Conservation (phyloP, 2,113 vertebrate species). For the Laticauda laticaudata region DNA sequence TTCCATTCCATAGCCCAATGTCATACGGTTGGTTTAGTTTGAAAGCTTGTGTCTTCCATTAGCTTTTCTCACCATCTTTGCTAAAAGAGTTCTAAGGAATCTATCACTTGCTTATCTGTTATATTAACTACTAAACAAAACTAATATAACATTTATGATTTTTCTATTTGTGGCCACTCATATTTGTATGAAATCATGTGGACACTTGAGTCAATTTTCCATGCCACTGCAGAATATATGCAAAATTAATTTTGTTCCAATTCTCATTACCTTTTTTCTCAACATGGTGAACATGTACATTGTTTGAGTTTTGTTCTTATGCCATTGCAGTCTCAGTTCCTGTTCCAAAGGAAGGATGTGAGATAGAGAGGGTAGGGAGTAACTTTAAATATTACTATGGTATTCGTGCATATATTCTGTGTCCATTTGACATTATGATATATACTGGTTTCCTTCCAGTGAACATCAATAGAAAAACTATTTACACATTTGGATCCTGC, state of each 20-base stretch:
- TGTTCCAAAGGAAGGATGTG: background rate
- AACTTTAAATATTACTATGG: slow-evolving; percentile 24
- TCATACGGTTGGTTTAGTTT: slow-evolving; percentile 40
- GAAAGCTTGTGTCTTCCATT: slow-evolving; percentile 59
- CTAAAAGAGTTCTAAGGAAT: slow-evolving; percentile 39
- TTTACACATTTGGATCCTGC: background rate
- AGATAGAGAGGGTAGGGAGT: slow-evolving; percentile 3
- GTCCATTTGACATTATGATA: background rate
- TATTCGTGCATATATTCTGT: background rate
- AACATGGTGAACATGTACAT: background rate
- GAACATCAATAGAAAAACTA: background rate
- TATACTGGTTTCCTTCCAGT: slow-evolving; percentile 6
- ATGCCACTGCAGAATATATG: slow-evolving; percentile 52
- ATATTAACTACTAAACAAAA: background rate
- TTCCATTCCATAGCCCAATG: slow-evolving; percentile 55
- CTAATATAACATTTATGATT: slow-evolving; percentile 32
- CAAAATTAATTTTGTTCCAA: slow-evolving; percentile 53
- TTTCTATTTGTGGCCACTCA: background rate
- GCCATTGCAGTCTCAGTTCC: background rate
- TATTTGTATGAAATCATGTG: slow-evolving; percentile 56
- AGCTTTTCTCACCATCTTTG: slow-evolving; percentile 42
- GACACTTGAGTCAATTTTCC: slow-evolving; percentile 53
- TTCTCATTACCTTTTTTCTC: slow-evolving; percentile 64
- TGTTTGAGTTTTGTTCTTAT: slow-evolving; percentile 1
- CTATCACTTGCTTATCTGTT: slow-evolving; percentile 2